Percentiles rank a stretch among this genome's conserved stretches.
phyloP scores from a whole-genome alignment of 2,888 invertebrate genomes.

The Epistrophella euchroma region DNA sequence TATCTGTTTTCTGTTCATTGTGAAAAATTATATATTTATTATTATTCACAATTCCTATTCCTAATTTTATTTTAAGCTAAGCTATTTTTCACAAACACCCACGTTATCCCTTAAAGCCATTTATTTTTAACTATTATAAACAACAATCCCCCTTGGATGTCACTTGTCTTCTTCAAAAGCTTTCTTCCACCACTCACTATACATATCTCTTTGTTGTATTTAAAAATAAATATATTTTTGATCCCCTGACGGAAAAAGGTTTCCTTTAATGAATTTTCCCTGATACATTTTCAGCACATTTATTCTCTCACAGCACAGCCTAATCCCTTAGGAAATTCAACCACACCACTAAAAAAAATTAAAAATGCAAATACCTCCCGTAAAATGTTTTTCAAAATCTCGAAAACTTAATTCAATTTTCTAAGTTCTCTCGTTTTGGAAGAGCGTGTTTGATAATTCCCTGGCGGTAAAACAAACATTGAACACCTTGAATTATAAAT shows the following conservation, averaged over 20 bases:
- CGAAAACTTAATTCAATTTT: conserved; percentile 65
- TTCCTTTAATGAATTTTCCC: conserved; percentile 27
- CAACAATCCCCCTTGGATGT: conserved; percentile 10
- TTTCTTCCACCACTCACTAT: background rate
- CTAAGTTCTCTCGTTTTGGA: conserved; percentile 9
- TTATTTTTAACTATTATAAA: conserved; percentile 22
- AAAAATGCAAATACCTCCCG: conserved; percentile 50
- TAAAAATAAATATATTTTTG: conserved; percentile 14
- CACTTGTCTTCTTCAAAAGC: background rate
- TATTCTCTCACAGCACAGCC: conserved; percentile 1
- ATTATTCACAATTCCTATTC: background rate
- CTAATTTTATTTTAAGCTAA: conserved; percentile 2
- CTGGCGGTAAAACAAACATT: conserved; percentile 54
- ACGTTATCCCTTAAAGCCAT: conserved; percentile 13
- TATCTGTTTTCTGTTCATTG: background rate
- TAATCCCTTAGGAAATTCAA: conserved; percentile 40
- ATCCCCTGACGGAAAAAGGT: conserved; percentile 23
- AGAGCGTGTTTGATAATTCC: conserved; percentile 44
- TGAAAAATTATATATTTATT: conserved; percentile 12
- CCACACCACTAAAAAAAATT: conserved; percentile 11
- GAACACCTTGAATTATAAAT: conserved; percentile 64
- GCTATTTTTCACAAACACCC: conserved; percentile 2
- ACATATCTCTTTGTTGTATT: conserved; percentile 10
- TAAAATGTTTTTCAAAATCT: conserved; percentile 46
- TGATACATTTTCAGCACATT: conserved; percentile 14